phyloP scores from a whole-genome alignment of 1,140 invertebrate species.

The Gonatopus flavifemur region DNA sequence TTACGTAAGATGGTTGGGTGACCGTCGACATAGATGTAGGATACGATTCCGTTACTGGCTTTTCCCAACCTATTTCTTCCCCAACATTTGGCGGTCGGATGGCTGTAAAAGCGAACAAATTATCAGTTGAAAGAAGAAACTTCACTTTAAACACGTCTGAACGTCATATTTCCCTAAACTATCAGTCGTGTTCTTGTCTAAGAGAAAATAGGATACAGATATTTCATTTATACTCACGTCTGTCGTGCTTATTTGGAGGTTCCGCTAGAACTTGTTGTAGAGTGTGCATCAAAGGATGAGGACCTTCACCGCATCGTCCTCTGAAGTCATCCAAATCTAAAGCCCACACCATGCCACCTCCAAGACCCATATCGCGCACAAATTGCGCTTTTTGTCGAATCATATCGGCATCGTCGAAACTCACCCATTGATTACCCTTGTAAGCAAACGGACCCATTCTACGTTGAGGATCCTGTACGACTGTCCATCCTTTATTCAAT shows the following conservation, averaged over 20 bases:
- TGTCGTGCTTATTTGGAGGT: slow-evolving; percentile 41
- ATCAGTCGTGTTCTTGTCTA: too few relatives aligned
- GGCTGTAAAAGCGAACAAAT: slow-evolving; percentile 34
- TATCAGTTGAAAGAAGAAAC: not conserved
- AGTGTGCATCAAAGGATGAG: slow-evolving; percentile 73
- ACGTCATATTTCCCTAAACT: too few relatives aligned
- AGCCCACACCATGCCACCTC: slow-evolving; percentile 90
- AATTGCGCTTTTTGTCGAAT: slow-evolving; percentile 77
- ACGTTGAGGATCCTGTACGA: slow-evolving; percentile 72
- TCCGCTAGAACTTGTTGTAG: slow-evolving; percentile 69
- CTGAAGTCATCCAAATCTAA: slow-evolving; percentile 66
- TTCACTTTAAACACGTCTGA: not conserved
- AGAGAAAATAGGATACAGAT: not conserved
- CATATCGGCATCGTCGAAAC: slow-evolving; percentile 81
- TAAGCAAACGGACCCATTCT: slow-evolving; percentile 86
- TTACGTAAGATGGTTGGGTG: too few relatives aligned
- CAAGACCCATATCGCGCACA: slow-evolving; percentile 73
- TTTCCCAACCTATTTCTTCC: slow-evolving; percentile 38
- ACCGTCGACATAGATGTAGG: too few relatives aligned
- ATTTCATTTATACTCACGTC: slow-evolving; percentile 39
- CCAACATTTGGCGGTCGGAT: slow-evolving; percentile 36
- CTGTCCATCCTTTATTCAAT: slow-evolving; percentile 74
- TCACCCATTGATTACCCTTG: slow-evolving; percentile 86
- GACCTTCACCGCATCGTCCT: slow-evolving; percentile 69
- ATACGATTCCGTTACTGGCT: too few relatives aligned